Conservation (phyloP, 2,113 vertebrate species). For the Hypomesus transpacificus region DNA sequence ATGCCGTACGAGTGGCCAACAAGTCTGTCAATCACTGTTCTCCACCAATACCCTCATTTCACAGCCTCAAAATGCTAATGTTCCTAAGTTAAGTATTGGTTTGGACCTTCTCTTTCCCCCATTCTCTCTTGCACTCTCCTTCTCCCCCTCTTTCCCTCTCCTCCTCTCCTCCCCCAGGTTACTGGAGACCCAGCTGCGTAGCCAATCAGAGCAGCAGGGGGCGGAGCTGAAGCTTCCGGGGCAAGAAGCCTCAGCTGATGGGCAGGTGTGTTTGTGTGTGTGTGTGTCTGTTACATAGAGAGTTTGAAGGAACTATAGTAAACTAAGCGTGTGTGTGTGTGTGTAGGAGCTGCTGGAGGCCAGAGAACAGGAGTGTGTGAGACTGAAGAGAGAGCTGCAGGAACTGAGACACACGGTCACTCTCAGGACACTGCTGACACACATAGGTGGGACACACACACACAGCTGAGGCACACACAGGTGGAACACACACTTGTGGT, state of each 20-base stretch:
- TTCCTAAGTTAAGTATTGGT: neutral
- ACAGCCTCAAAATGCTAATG: neutral
- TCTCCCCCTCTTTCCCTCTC: neutral
- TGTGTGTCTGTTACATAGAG: neutral
- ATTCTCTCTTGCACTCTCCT: neutral
- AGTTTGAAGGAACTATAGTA: too few relatives aligned
- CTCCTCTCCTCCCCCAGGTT: constrained; percentile 55
- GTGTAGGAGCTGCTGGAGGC: constrained; percentile 63
- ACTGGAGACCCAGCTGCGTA: constrained; percentile 67
- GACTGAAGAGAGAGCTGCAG: constrained; percentile 70
- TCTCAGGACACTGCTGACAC: constrained; percentile 58
- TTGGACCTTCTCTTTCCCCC: neutral
- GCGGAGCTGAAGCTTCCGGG: constrained; percentile 57
- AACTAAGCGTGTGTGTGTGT: neutral
- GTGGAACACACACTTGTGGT: neutral
- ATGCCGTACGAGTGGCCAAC: constrained; percentile 73
- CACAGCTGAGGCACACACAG: neutral
- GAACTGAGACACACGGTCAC: constrained; percentile 54
- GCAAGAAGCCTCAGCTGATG: constrained; percentile 33
- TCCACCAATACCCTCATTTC: neutral
- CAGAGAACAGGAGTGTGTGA: constrained; percentile 61
- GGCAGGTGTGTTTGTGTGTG: constrained; percentile 8
- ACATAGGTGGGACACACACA: constrained; percentile 45
- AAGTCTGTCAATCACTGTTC: constrained; percentile 64
- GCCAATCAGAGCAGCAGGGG: constrained; percentile 62